Conservation (phyloP, 92 coral and sea anemone genomes). For the Parazoanthus darwini region DNA sequence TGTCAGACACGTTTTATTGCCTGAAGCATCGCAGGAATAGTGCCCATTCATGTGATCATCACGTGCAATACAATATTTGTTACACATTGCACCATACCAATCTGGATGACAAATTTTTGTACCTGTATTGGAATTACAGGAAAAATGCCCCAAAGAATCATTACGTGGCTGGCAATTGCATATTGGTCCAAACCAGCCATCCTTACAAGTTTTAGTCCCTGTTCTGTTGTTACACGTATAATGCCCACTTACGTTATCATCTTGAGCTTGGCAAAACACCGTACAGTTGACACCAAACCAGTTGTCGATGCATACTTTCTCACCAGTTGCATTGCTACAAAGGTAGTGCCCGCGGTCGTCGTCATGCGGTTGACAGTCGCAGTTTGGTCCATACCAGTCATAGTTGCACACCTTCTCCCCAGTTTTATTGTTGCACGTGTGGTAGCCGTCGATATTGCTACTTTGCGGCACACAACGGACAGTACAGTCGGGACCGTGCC, state of each 20-base stretch:
- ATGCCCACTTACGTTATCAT: constrained; percentile 53
- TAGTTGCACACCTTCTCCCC: constrained; percentile 59
- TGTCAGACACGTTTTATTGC: constrained; percentile 54
- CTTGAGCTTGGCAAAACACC: constrained; percentile 59
- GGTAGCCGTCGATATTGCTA: constrained; percentile 30
- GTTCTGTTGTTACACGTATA: constrained; percentile 58
- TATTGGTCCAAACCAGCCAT: constrained; percentile 68
- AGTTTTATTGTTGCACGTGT: constrained; percentile 52
- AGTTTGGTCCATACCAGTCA: constrained; percentile 65
- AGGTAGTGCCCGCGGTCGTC: constrained; percentile 71
- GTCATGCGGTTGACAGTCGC: constrained; percentile 55
- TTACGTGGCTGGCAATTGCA: constrained; percentile 74
- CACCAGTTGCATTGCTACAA: constrained; percentile 59
- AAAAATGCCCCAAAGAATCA: constrained; percentile 28
- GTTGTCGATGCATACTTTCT: constrained; percentile 48
- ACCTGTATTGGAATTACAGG: constrained; percentile 5
- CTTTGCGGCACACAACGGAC: constrained; percentile 60
- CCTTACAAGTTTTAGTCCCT: constrained; percentile 61
- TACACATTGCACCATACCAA: constrained; percentile 36
- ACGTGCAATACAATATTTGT: constrained; percentile 19
- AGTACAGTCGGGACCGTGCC: constrained; percentile 77
- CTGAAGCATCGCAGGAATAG: constrained; percentile 51
- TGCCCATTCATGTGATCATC: constrained; percentile 37
- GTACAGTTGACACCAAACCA: constrained; percentile 75
- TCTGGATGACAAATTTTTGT: constrained; percentile 11